Evolutionary conservation across 2,113 vertebrate genomes (phyloP).

Genomic region (Silurus meridionalis): DNA sequence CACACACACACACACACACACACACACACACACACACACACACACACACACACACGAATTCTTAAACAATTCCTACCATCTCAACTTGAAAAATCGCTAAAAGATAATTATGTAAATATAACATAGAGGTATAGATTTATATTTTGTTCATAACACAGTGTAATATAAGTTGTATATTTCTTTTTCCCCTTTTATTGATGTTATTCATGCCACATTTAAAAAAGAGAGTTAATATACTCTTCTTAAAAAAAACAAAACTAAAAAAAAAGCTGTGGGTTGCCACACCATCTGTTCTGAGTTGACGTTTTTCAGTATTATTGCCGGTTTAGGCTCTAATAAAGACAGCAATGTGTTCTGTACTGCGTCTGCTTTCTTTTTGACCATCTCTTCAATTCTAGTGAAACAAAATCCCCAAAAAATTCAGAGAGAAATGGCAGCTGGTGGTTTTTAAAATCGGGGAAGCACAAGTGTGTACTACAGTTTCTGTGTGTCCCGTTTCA

Average conservation of each 20-base stretch:
- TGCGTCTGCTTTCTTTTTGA: constrained; percentile 68
- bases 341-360: constrained; percentile 98
- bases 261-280: constrained; percentile 87
- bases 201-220: constrained; percentile 94
- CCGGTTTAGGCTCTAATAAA: constrained; percentile 99
- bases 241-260: constrained; percentile 80
- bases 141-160: constrained; percentile 99
- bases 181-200: constrained; percentile 96
- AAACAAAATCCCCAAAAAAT: neutral
- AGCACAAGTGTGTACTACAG: neutral
- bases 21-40: constrained; percentile 55
- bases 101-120: constrained; percentile 99
- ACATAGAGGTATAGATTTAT: constrained; percentile 99
- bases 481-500: neutral
- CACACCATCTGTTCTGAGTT: constrained; percentile 86
- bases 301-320: constrained; percentile 99
- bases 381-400: neutral
- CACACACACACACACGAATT: neutral
- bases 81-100: constrained; percentile 99
- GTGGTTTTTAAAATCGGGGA: neutral
- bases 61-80: constrained; percentile 88
- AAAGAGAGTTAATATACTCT: constrained; percentile 92
- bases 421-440: neutral
- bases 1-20: constrained; percentile 59
- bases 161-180: constrained; percentile 99